A percentile compares a stretch with the other conserved stretches of the same genome.
Conservation (phyloP, 2,797 vertebrate species). For the Poecilia wingei region DNA sequence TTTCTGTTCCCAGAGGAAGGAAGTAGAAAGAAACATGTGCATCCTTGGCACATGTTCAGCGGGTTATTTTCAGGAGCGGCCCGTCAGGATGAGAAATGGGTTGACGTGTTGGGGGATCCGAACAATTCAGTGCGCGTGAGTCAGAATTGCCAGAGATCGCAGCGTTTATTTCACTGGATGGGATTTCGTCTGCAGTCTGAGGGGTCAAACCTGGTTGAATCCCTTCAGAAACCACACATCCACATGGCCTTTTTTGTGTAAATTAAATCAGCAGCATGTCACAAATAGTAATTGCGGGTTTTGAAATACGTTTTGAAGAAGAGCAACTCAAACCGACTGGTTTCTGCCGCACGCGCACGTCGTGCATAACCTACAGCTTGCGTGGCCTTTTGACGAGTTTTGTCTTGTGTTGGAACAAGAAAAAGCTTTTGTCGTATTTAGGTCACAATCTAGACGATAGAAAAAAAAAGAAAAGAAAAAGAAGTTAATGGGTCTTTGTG, state of each 20-base stretch:
- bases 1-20: not conserved
- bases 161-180: not conserved
- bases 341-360: not conserved
- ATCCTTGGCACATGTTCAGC: not conserved
- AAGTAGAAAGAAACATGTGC: not conserved
- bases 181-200: not conserved
- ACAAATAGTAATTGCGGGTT: not conserved
- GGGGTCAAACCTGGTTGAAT: not conserved
- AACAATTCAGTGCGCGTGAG: not conserved
- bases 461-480: not conserved
- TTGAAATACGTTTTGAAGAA: not conserved
- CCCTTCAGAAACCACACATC: not conserved
- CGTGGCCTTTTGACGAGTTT: not conserved
- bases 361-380: not conserved
- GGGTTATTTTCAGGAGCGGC: not conserved
- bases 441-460: not conserved
- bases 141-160: not conserved
- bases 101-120: not conserved
- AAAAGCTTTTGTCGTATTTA: conserved; percentile 5
- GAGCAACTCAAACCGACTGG: not conserved
- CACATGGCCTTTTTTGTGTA: not conserved
- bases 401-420: not conserved
- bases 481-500: conserved; percentile 25
- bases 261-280: not conserved
- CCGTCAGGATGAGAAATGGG: not conserved